Evolutionary conservation across 1,140 invertebrate species (phyloP), one percentile per base, ranked within the genome.

Genomic region (Eciton burchellii): DNA sequence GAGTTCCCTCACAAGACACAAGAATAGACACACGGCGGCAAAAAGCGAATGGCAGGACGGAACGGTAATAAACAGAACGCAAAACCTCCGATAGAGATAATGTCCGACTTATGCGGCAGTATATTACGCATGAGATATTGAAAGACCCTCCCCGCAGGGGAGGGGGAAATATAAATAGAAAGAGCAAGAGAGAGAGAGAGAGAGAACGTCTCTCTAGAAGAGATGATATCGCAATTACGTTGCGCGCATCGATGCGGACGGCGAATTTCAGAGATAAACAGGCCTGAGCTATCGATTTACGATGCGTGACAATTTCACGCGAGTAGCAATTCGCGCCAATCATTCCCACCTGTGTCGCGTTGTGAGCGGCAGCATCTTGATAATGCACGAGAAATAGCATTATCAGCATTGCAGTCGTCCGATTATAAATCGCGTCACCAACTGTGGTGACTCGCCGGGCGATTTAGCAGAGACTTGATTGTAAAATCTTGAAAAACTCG

Each of bases 1-100:
- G 21, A 56, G n/a, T 56, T 79, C 57, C 35, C 41, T 68, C 35
- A n/a, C n/a, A n/a, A 24, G 54, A 73, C 16, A n/a, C 56, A 26
- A 60, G 35, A 16, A 59, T n/a, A 21, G n/a, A 41, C 26, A 35
- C 6, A 52, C 70, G 29, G 43, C 59, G 49, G 29, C 43, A 45
- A 60, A 47, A 81, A 57, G 41, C 14, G 24, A 19, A 3, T n/a
- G 26, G 29, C 16, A 79, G 19, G 56, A 66, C 68, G n/a, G 35
- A 79, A 65, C 54, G 52, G 29, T 56, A 56, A 43, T 68, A 47
- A 47, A 26, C 21, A 45, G 52, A 56, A 8, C 41, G 43, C 16
- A 29, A 47, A 24, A n/a, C n/a, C n/a, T 21, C 43, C 62, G 19
- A 54, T 54, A 4, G 26, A 52, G 14, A 52, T 74, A 63, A 1